Base-by-base conservation (phyloP, 2,888 invertebrate genomes). In the Phalangium opilio region DNA sequence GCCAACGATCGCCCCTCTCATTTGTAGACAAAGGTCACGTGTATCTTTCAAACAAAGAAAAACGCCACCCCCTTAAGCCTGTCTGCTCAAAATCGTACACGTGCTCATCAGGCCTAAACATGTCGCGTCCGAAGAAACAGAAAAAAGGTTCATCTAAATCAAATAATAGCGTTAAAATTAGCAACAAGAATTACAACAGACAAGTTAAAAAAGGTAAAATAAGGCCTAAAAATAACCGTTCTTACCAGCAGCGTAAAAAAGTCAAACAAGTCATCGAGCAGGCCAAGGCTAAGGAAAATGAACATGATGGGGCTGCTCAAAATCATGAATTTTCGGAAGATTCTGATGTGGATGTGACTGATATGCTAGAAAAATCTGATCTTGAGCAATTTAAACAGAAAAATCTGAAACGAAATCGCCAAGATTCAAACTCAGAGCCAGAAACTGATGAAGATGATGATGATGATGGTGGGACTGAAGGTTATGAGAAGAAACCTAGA, bases 401-500 rank as follows among this genome's bases (percentile, higher is more conserved):
- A 4, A 38, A 38, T 17, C 2, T 12, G n/a, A 18, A 38, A 14
- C 38, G 18, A 38, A 38, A 10, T 38, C 15, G 18, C 38, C 10
- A 18, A 18, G n/a, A 11, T 38, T 38, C 5, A 10, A 8, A 17
- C 14, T 38, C n/a, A 2, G 18, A 38, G 10, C 10, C n/a, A 10
- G 8, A 10, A 2, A 14, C 8, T n/a, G 38, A 38, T 17, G 38
- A 38, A 18, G 38, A 38, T 15, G 14, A 27, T 27, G 27, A 27
- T 27, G 38, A 38, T 15, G 14, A 27, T 27, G 27, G 8, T 27
- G 27, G 4, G 5, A 27, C 27, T 40, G 51, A 52, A 50, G 43
- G 41, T 10, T 52, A 50, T 36, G 52, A 52, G 38, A 52, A 39
- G 32, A 35, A 38, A 7, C 52, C 49, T 5, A 20, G 52, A 17